These are phyloP conservation scores for Axinella damicornis DNA, from an alignment of 37 sponge, comb jelly and placozoan species.

Conservation along the genomic window DNA sequence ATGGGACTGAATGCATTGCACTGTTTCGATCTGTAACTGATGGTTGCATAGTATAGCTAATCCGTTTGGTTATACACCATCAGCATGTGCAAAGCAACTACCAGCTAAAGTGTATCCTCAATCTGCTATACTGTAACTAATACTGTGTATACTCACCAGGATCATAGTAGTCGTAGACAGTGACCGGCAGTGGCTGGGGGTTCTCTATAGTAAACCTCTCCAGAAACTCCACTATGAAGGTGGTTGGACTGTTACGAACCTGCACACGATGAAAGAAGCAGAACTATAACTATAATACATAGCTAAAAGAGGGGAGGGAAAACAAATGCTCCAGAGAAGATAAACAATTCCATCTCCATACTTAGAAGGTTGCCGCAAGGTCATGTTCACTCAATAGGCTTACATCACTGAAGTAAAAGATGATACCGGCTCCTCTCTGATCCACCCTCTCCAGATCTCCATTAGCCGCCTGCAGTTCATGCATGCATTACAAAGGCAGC, in stretches of 20 bases:
- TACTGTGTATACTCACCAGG: constrained; percentile 62
- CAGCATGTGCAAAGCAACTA: no score
- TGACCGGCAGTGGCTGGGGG: constrained; percentile 51
- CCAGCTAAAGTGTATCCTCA: no score
- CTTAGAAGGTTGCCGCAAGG: no score
- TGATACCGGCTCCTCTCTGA: constrained; percentile 11
- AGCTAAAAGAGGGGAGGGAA: neutral
- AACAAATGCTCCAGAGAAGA: neutral
- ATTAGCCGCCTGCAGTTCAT: neutral
- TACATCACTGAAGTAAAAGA: constrained; percentile 47
- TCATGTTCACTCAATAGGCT: neutral
- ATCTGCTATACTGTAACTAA: no score
- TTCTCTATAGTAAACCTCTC: constrained; percentile 36
- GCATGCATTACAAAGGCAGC: neutral
- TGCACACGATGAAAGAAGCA: neutral
- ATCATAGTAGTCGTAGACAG: constrained; percentile 73
- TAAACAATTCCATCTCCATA: neutral
- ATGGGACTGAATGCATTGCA: no score
- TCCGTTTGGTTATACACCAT: no score
- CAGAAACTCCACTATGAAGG: constrained; percentile 8
- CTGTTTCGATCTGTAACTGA: no score
- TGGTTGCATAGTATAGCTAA: no score
- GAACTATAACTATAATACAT: no score
- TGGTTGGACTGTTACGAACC: neutral
- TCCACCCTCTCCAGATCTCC: constrained; percentile 31